Evolutionary conservation across 2,888 invertebrate species (phyloP).

Genomic region (Oasisia sp.): DNA sequence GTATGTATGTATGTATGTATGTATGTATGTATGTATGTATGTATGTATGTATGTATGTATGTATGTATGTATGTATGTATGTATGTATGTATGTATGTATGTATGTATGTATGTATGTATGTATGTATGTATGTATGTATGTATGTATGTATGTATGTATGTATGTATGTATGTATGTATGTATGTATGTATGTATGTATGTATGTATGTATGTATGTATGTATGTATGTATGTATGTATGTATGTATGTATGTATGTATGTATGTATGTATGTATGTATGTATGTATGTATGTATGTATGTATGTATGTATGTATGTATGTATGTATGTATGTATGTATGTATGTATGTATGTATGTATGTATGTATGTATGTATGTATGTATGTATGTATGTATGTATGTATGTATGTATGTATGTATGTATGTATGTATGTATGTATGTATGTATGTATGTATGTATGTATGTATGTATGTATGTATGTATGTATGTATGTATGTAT

Average conservation of each 20-base stretch:
- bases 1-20: too few species aligned
- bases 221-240: constrained; percentile 29
- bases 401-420: constrained; percentile 30
- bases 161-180: constrained; percentile 29
- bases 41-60: too few species aligned
- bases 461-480: constrained; percentile 28
- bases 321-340: constrained; percentile 17
- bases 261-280: constrained; percentile 30
- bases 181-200: constrained; percentile 29
- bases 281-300: constrained; percentile 27
- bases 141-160: constrained; percentile 30
- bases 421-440: constrained; percentile 29
- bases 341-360: too few species aligned
- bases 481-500: constrained; percentile 31
- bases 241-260: constrained; percentile 31
- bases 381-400: constrained; percentile 28
- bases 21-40: too few species aligned
- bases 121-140: background rate
- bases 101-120: too few species aligned
- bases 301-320: constrained; percentile 24
- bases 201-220: constrained; percentile 30
- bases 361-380: too few species aligned
- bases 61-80: too few species aligned
- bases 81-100: too few species aligned
- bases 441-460: constrained; percentile 31